These are phyloP conservation scores for Cataglyphis cursor DNA, from an alignment of 2,888 invertebrate genomes.

Conservation along the genomic window DNA sequence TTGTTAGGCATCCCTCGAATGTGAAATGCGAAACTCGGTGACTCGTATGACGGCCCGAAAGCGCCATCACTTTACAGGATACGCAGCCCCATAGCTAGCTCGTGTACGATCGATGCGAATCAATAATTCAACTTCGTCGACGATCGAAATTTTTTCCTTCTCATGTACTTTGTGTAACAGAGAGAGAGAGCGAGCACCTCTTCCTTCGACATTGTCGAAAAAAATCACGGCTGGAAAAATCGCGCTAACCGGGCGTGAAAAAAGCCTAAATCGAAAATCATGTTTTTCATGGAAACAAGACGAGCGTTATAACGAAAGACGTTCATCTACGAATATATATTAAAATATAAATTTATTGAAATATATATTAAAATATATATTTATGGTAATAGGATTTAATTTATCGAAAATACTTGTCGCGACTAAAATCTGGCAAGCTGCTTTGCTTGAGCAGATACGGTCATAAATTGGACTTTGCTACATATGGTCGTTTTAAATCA, in stretches of 20 bases:
- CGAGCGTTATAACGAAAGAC: background rate
- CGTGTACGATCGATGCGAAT: conserved; percentile 73
- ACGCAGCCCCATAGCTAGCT: conserved; percentile 59
- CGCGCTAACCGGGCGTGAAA: conserved; percentile 30
- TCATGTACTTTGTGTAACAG: conserved; percentile 29
- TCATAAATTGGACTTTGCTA: conserved; percentile 50
- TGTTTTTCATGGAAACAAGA: conserved; percentile 5
- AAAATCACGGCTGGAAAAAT: conserved; percentile 28
- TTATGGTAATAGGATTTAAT: conserved; percentile 10
- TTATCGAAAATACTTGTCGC: conserved; percentile 3
- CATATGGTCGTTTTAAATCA: conserved; percentile 44
- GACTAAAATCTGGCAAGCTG: background rate
- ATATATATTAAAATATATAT: background rate
- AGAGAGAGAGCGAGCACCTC: background rate
- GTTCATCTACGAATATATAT: background rate
- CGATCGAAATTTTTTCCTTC: conserved; percentile 67
- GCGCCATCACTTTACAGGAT: conserved; percentile 61
- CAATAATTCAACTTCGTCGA: conserved; percentile 74
- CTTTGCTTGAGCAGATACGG: background rate
- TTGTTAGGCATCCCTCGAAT: conserved; percentile 34
- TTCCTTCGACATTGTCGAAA: background rate
- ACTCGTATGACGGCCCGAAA: conserved; percentile 41
- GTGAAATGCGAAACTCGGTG: conserved; percentile 44
- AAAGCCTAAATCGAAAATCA: conserved; percentile 9
- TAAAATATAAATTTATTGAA: too few species aligned